Evolutionary conservation across 1,140 invertebrate genomes (phyloP), one percentile per base, ranked within the genome.

Genomic region (Teleopsis dalmanni): DNA sequence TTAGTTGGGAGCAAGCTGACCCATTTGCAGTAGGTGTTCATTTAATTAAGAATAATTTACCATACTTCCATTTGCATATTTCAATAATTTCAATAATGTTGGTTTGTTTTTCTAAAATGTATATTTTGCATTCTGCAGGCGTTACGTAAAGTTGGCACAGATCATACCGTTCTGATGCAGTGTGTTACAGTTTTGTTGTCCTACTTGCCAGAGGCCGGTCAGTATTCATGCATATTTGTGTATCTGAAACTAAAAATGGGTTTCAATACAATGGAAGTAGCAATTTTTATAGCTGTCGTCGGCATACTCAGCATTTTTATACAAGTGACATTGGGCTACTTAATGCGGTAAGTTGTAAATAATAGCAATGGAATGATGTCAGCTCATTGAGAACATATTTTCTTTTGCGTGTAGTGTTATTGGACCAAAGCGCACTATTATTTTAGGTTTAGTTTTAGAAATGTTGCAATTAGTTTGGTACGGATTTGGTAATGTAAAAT

Each of bases 221-320:
- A 98, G 75, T 99, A 99, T 75, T 98, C 95, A 48, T 98, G 95
- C 76, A 98, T 99, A 76, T 99, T 99, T 77, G 95, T 99, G 57
- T 99, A 99, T 75, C 81, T 99, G 37, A 94, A 92, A 77, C 78
- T 99, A 60, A 94, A 97, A 55, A 95, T 99, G 85, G 91, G 90
- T 52, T 99, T 99, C 75, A 87, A 87, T 58, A 86, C 85, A 51
- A 81, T 92, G 62, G 89, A 92, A 79, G 95, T 99, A 38, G 95
- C 95, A 41, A 83, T 95, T 54, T 99, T 96, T 74, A 98, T 99
- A 65, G 96, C 95, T 50, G 83, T 95, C 46, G 90, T 99, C 48
- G 96, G 96, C 42, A 85, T 98, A 37, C 77, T 98, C 49, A 98
- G 95, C 57, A 96, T 99, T 25, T 79, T 93, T 55, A 90, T 95